Conservation (phyloP, 2,797 vertebrate species). For the Discoglossus pictus region DNA sequence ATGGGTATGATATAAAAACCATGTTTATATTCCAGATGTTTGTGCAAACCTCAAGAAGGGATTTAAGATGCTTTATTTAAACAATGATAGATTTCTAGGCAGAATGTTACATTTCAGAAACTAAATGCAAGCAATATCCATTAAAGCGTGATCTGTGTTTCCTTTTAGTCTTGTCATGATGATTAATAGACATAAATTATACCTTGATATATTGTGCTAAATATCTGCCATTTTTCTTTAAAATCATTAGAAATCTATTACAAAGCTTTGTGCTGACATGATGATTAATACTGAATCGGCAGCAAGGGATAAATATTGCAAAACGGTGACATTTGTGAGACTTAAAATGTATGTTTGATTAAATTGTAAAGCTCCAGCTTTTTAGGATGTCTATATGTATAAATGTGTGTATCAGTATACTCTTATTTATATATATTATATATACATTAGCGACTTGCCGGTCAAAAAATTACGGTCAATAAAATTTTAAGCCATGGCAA, state of each 20-base stretch:
- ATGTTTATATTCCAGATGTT: conserved; percentile 23
- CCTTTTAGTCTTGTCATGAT: conserved; percentile 59
- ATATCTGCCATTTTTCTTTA: conserved; percentile 64
- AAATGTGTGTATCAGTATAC: not conserved
- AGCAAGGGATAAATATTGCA: conserved; percentile 55
- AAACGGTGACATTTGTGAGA: conserved; percentile 38
- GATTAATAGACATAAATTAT: conserved; percentile 68
- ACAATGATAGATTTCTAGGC: conserved; percentile 53
- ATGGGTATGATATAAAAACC: conserved; percentile 12
- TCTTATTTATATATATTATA: not conserved
- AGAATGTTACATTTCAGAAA: conserved; percentile 57
- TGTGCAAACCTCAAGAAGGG: conserved; percentile 36
- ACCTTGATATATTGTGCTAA: conserved; percentile 62
- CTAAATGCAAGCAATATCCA: conserved; percentile 59
- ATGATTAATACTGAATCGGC: conserved; percentile 60
- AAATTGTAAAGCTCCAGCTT: conserved; percentile 34
- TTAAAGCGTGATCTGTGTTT: conserved; percentile 61
- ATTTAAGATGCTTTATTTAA: conserved; percentile 53
- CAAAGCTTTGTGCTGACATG: conserved; percentile 55
- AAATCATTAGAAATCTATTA: conserved; percentile 65
- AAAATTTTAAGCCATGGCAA: too few relatives aligned
- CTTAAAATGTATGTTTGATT: conserved; percentile 35
- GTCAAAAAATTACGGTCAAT: too few relatives aligned
- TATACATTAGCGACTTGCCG: too few relatives aligned
- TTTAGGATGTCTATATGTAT: not conserved